Conservation (phyloP, 2,888 invertebrate genomes). For the Piscicola geometra region DNA sequence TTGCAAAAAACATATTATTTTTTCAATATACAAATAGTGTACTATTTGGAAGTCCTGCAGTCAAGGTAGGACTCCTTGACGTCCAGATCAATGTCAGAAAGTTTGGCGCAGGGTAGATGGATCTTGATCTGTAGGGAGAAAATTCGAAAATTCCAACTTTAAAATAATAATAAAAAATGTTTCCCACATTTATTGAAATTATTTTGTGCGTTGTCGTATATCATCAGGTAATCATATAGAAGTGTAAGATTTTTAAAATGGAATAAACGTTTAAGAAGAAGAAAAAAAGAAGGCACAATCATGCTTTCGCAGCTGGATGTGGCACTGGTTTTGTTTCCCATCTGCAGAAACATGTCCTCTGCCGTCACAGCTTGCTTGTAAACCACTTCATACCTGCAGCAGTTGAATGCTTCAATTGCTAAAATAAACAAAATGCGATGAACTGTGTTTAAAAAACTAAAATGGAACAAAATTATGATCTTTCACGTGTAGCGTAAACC, state of each 20-base stretch:
- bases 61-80: constrained; percentile 63
- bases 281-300: constrained; percentile 61
- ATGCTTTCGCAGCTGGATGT: constrained; percentile 83
- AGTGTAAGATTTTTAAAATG: background rate
- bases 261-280: background rate
- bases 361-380: constrained; percentile 80
- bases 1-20: too few relatives aligned
- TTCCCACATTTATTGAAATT: too few relatives aligned
- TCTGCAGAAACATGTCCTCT: constrained; percentile 79
- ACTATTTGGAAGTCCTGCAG: constrained; percentile 54
- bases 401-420: constrained; percentile 1
- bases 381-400: constrained; percentile 66
- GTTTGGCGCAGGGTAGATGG: constrained; percentile 70
- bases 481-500: too few relatives aligned
- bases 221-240: background rate
- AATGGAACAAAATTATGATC: too few relatives aligned
- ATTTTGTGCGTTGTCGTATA: too few relatives aligned
- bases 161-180: too few relatives aligned
- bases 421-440: too few relatives aligned
- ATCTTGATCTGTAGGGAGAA: constrained; percentile 60
- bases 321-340: constrained; percentile 72
- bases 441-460: too few relatives aligned
- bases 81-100: constrained; percentile 70
- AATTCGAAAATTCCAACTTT: too few relatives aligned
- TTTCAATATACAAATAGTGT: too few relatives aligned